phyloP scores from a whole-genome alignment of 2,888 invertebrate genomes.

The Barypeithes pellucidus region DNA sequence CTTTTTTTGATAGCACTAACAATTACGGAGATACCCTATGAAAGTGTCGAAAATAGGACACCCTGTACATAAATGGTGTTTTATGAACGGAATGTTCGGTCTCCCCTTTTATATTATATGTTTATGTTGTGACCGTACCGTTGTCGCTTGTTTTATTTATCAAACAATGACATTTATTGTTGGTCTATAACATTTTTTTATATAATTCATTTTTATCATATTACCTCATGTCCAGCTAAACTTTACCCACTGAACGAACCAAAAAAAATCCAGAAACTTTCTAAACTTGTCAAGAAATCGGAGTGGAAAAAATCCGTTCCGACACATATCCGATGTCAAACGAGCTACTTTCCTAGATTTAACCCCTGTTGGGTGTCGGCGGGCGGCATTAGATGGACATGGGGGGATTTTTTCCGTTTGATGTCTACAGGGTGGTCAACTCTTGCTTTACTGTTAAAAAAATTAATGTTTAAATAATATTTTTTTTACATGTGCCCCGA shows the following conservation, averaged over 20 bases:
- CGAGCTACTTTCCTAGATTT: slow-evolving; percentile 26
- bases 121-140: too few relatives aligned
- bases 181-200: neutral
- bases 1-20: too few relatives aligned
- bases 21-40: too few relatives aligned
- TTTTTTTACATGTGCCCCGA: too few relatives aligned
- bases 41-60: too few relatives aligned
- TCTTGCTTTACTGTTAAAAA: too few relatives aligned
- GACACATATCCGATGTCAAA: slow-evolving; percentile 29
- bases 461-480: too few relatives aligned
- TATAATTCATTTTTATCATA: slow-evolving; percentile 11
- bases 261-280: slow-evolving; percentile 22
- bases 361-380: slow-evolving; percentile 15
- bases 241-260: slow-evolving; percentile 8
- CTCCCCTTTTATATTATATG: too few relatives aligned
- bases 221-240: neutral
- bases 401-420: neutral
- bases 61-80: too few relatives aligned
- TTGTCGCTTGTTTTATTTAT: neutral
- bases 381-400: slow-evolving; percentile 15
- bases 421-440: neutral
- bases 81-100: too few relatives aligned
- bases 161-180: neutral
- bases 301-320: slow-evolving; percentile 16
- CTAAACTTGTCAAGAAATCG: slow-evolving; percentile 21